These are phyloP conservation scores for Dasypus novemcinctus DNA, from an alignment of 2,113 vertebrate species.

Conservation along the genomic window DNA sequence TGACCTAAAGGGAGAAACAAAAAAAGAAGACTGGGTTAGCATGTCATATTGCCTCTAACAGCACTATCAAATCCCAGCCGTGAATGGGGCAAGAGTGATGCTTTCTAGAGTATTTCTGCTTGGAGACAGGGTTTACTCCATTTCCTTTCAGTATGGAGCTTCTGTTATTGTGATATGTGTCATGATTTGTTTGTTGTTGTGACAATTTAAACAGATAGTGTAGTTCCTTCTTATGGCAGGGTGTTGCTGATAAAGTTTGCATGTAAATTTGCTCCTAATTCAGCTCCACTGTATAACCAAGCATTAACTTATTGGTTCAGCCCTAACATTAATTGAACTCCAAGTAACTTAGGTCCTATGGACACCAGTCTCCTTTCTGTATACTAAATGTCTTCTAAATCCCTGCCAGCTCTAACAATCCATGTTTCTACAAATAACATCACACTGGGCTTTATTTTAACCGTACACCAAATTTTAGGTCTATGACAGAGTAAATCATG, in stretches of 20 bases:
- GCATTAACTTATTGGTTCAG: background rate
- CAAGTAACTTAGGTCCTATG: background rate
- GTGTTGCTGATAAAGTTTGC: background rate
- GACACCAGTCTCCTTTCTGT: background rate
- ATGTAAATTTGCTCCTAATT: constrained; percentile 16
- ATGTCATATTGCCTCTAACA: background rate
- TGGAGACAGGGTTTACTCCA: background rate
- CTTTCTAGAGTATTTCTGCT: background rate
- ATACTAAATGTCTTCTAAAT: background rate
- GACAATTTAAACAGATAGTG: background rate
- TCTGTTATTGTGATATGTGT: background rate
- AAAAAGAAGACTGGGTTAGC: background rate
- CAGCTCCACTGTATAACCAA: background rate
- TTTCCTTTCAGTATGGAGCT: background rate
- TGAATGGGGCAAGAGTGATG: background rate
- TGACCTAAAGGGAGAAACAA: background rate
- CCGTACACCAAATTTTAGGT: background rate
- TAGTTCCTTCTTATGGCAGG: background rate
- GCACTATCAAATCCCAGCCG: background rate
- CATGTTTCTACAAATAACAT: background rate
- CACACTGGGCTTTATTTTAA: background rate
- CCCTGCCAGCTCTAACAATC: background rate
- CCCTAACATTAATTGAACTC: background rate
- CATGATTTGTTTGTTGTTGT: background rate
- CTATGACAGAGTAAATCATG: background rate